Conservation (phyloP, 2,797 vertebrate species). For the Lophotriccus pileatus region DNA sequence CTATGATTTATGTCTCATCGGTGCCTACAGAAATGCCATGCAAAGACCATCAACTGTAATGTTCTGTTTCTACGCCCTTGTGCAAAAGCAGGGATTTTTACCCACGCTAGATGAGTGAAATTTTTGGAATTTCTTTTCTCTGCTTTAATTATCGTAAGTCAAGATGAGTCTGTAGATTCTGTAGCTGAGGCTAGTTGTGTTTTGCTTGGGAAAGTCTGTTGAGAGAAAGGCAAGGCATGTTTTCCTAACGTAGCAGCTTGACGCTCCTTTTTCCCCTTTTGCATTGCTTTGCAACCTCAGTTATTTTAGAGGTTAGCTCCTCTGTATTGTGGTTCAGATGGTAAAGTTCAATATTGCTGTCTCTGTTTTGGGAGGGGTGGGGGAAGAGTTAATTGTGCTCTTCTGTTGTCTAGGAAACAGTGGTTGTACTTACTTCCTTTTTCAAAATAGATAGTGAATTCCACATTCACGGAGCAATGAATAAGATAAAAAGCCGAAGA, state of each 20-base stretch:
- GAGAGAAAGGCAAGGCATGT: not conserved
- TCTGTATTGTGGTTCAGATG: not conserved
- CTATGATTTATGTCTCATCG: not conserved
- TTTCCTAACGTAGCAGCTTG: accelerated
- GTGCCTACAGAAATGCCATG: not conserved
- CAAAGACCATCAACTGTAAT: not conserved
- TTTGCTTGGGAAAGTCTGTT: not conserved
- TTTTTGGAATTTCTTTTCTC: not conserved
- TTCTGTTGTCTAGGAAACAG: slow-evolving; percentile 63
- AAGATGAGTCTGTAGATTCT: not conserved
- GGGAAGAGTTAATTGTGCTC: slow-evolving; percentile 58
- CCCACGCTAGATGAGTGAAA: not conserved
- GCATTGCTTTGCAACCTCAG: not conserved
- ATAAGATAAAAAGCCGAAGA: slow-evolving; percentile 52
- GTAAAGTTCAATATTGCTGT: not conserved
- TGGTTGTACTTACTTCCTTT: slow-evolving; percentile 45
- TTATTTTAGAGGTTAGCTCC: not conserved
- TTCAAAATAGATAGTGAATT: slow-evolving; percentile 58
- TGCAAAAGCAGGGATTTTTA: not conserved
- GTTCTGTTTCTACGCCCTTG: not conserved
- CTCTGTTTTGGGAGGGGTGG: not conserved
- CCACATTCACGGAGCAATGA: slow-evolving; percentile 38
- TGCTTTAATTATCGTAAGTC: not conserved
- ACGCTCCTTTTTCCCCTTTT: not conserved
- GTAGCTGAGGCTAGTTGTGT: not conserved